phyloP scores from a whole-genome alignment of 2,113 vertebrate genomes.

The Edolisoma coerulescens region DNA sequence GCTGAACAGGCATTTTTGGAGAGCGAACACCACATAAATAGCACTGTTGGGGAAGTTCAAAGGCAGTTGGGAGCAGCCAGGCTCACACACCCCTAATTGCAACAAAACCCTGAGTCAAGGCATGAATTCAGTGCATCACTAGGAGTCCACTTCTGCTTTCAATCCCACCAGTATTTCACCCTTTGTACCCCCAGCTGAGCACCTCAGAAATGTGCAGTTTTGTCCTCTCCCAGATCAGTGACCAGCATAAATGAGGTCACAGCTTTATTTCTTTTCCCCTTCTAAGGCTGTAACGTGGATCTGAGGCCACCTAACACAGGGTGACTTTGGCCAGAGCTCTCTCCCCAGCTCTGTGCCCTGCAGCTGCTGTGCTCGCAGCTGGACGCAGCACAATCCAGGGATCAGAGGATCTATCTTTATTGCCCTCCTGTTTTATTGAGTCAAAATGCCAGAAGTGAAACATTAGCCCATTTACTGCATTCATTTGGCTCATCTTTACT shows the following conservation, averaged over 20 bases:
- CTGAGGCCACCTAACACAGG: not conserved
- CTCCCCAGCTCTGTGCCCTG: not conserved
- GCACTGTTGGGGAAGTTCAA: not conserved
- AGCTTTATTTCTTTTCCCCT: not conserved
- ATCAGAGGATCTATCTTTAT: constrained; percentile 36
- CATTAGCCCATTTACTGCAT: constrained; percentile 29
- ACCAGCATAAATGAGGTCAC: fast-evolving
- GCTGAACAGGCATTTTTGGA: not conserved
- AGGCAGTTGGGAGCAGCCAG: not conserved
- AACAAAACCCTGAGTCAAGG: fast-evolving
- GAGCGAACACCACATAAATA: not conserved
- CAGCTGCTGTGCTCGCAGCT: not conserved
- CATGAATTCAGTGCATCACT: not conserved
- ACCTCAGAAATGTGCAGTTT: not conserved
- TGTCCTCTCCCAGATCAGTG: not conserved
- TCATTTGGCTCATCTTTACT: constrained; percentile 26
- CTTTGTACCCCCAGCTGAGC: not conserved
- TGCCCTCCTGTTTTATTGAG: not conserved
- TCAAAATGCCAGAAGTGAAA: constrained; percentile 41
- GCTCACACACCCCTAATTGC: not conserved
- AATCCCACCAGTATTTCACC: not conserved
- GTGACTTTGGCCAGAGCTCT: not conserved
- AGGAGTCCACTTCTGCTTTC: not conserved
- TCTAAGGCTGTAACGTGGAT: not conserved
- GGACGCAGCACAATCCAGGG: not conserved